Percentiles rank a stretch among this genome's conserved stretches.
Conservation (phyloP, 2,797 vertebrate species). For the Scyliorhinus canicula region DNA sequence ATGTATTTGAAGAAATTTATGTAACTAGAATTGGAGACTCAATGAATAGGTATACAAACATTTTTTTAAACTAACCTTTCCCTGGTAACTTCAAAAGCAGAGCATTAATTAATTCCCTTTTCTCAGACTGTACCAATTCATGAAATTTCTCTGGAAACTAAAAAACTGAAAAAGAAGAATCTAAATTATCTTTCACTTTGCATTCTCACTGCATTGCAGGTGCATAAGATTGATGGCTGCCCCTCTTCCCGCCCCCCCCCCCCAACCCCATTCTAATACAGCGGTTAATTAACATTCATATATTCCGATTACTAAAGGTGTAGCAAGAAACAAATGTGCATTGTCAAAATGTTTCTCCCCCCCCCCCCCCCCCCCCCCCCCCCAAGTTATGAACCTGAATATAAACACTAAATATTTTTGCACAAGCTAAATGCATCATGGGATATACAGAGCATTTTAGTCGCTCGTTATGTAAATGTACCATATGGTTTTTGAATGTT, state of each 20-base stretch:
- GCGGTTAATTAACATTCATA: neutral
- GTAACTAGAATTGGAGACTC: neutral
- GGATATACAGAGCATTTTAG: slow-evolving; percentile 66
- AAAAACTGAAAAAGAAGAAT: slow-evolving; percentile 34
- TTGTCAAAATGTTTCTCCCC: neutral
- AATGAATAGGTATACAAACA: neutral
- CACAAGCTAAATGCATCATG: slow-evolving; percentile 60
- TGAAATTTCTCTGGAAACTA: neutral
- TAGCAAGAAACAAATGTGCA: neutral
- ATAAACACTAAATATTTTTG: slow-evolving; percentile 15
- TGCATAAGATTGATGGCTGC: neutral
- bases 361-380: neutral
- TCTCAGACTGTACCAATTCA: neutral
- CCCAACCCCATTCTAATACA: neutral
- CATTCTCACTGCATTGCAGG: neutral
- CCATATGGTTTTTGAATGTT: slow-evolving; percentile 68
- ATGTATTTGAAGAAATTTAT: neutral
- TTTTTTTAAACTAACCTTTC: neutral
- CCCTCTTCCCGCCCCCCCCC: too few relatives aligned
- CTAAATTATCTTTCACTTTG: neutral
- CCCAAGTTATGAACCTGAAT: neutral
- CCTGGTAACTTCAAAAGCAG: neutral
- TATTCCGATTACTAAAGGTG: slow-evolving; percentile 11
- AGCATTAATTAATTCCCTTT: neutral
- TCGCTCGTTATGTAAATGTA: slow-evolving; percentile 63